phyloP scores from a whole-genome alignment of 2,888 invertebrate genomes.

The Drosophila rubida region DNA sequence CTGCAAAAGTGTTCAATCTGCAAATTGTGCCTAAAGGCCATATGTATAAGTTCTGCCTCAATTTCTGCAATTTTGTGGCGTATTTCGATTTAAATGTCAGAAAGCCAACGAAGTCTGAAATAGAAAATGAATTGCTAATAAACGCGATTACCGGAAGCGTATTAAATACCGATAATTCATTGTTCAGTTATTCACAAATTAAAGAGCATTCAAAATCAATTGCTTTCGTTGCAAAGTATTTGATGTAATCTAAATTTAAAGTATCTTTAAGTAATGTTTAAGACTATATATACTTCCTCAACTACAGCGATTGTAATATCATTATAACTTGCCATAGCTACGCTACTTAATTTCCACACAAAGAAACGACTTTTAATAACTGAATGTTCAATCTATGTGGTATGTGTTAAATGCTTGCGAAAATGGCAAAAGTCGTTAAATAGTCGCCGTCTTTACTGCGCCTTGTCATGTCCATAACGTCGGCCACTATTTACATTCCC shows the following conservation, averaged over 20 bases:
- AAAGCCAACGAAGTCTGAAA: background rate
- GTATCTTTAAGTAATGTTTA: background rate
- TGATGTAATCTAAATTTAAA: background rate
- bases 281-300: background rate
- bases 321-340: background rate
- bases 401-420: background rate
- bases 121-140: background rate
- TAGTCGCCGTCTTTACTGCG: conserved; percentile 8
- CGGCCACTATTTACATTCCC: conserved; percentile 1
- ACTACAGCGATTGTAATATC: background rate
- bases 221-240: background rate
- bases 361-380: conserved; percentile 2
- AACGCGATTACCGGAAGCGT: too few relatives aligned
- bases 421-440: conserved; percentile 19
- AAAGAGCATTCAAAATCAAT: background rate
- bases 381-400: conserved; percentile 1
- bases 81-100: conserved; percentile 6
- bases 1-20: conserved; percentile 19
- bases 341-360: background rate
- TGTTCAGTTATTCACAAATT: background rate
- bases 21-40: conserved; percentile 32
- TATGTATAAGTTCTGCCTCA: conserved; percentile 1
- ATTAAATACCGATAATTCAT: background rate
- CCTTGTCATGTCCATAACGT: conserved; percentile 20
- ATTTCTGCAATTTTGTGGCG: conserved; percentile 26